These are phyloP conservation scores for Panagrolaimus sp. DNA, from an alignment of 1,140 invertebrate species.

Conservation along the genomic window DNA sequence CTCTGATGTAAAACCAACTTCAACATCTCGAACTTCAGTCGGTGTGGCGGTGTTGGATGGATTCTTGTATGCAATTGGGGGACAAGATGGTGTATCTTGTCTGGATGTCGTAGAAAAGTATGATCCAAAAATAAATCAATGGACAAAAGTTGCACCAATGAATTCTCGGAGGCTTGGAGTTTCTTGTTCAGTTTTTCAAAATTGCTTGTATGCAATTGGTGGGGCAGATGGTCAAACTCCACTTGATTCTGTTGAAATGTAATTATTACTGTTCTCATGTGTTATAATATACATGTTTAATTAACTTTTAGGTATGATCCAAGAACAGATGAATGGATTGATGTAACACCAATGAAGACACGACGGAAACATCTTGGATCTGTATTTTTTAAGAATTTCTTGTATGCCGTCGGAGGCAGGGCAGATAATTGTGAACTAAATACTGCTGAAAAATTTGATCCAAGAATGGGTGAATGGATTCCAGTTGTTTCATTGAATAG, in stretches of 20 bases:
- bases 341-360: slow-evolving; percentile 90
- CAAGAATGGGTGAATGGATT: slow-evolving; percentile 89
- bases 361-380: slow-evolving; percentile 93
- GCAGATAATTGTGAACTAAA: slow-evolving; percentile 95
- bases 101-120: slow-evolving; percentile 67
- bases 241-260: slow-evolving; percentile 71
- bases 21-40: slow-evolving; percentile 89
- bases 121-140: slow-evolving; percentile 72
- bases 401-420: slow-evolving; percentile 76
- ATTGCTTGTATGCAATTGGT: slow-evolving; percentile 91
- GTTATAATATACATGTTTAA: no score
- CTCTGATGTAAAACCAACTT: slow-evolving; percentile 90
- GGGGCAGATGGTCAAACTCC: slow-evolving; percentile 94
- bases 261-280: no score
- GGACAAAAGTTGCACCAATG: slow-evolving; percentile 94
- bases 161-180: slow-evolving; percentile 88
- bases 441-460: slow-evolving; percentile 90
- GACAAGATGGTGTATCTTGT: slow-evolving; percentile 90
- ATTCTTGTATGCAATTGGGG: slow-evolving; percentile 87
- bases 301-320: slow-evolving; percentile 73
- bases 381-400: slow-evolving; percentile 94
- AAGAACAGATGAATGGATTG: slow-evolving; percentile 86
- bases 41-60: slow-evolving; percentile 91
- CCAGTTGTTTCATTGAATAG: slow-evolving; percentile 98
- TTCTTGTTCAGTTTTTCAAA: slow-evolving; percentile 90